These are phyloP conservation scores for Temnothorax longispinosus DNA, from an alignment of 1,140 invertebrate species.

Conservation along the genomic window DNA sequence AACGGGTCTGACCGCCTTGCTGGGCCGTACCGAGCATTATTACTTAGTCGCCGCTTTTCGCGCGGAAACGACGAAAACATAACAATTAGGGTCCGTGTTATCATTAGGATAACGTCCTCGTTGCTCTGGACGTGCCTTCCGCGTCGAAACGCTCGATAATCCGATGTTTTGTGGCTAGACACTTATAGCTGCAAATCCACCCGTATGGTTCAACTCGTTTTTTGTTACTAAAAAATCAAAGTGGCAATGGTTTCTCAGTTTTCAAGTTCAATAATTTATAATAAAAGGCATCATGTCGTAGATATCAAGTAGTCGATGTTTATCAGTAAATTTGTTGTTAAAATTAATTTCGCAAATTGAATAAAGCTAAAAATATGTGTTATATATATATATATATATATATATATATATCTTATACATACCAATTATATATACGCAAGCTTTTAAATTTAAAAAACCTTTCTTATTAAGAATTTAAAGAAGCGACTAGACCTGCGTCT, in stretches of 20 bases:
- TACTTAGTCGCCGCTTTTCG: slow-evolving; percentile 2
- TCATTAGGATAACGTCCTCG: slow-evolving; percentile 37
- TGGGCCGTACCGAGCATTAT: slow-evolving; percentile 4
- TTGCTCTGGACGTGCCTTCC: slow-evolving; percentile 46
- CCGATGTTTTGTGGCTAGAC: background rate
- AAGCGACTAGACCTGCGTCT: too few species aligned
- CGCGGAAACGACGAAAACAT: slow-evolving; percentile 45
- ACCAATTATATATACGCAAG: too few species aligned
- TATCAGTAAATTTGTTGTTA: background rate
- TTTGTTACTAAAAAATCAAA: background rate
- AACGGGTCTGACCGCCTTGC: slow-evolving; percentile 59
- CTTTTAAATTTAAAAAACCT: background rate
- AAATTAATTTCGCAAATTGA: background rate
- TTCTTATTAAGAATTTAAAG: too few species aligned
- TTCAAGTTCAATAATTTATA: slow-evolving; percentile 1
- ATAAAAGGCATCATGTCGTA: background rate
- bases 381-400: background rate
- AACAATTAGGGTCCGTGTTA: slow-evolving; percentile 58
- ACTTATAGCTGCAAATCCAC: background rate
- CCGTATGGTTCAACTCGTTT: background rate
- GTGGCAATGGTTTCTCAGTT: background rate
- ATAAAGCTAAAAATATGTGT: background rate
- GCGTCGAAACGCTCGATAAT: slow-evolving; percentile 28
- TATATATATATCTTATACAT: background rate
- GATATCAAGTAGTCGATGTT: background rate